phyloP scores from a whole-genome alignment of 2,113 vertebrate genomes.

The Peromyscus polionotus region DNA sequence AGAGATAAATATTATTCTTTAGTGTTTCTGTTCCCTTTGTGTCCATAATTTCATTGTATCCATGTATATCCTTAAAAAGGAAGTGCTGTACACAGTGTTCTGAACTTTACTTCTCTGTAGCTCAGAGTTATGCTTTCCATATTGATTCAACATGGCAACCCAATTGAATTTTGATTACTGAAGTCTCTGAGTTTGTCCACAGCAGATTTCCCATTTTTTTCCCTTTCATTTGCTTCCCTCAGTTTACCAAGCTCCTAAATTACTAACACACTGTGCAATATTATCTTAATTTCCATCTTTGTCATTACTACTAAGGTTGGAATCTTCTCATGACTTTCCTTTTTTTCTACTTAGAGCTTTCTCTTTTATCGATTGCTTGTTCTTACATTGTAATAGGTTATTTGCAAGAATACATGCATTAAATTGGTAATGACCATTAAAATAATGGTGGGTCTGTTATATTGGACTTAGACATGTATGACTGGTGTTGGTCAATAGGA shows the following conservation, averaged over 20 bases:
- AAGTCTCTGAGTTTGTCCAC: neutral
- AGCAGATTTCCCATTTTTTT: neutral
- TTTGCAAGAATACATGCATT: neutral
- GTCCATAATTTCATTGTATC: conserved; percentile 34
- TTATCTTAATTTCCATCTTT: conserved; percentile 45
- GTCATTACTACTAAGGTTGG: neutral
- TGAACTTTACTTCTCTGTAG: neutral
- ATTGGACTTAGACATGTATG: neutral
- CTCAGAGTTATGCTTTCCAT: conserved; percentile 44
- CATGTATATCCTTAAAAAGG: conserved; percentile 12
- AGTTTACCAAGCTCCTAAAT: conserved; percentile 26
- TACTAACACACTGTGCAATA: neutral
- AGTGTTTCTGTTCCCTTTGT: neutral
- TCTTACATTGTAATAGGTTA: neutral
- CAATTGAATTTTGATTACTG: neutral
- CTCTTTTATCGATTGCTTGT: conserved; percentile 26
- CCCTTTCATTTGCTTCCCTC: neutral
- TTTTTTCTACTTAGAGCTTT: conserved; percentile 24
- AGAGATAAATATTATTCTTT: conserved; percentile 47
- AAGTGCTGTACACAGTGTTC: neutral
- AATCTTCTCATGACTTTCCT: neutral
- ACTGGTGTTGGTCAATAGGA: conserved; percentile 16
- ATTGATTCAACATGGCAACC: neutral
- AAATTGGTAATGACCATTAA: neutral
- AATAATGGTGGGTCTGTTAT: neutral